Percentiles rank a stretch among this genome's conserved stretches.
These are phyloP conservation scores for Clarias platycephalus DNA, from an alignment of 2,797 vertebrate species.

Conservation along the genomic window DNA sequence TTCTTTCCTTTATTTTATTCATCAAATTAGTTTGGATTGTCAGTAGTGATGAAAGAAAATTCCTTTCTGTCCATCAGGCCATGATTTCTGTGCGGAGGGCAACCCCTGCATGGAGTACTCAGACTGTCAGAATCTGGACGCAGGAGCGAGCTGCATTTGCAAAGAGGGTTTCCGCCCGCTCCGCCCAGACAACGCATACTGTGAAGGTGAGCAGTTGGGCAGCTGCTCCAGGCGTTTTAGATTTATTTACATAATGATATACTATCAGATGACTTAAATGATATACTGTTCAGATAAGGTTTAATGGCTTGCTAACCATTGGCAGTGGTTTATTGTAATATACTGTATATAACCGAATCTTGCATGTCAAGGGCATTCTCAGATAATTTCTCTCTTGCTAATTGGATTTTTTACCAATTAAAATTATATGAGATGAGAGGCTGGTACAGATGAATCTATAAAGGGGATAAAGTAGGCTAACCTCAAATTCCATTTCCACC, in stretches of 20 bases:
- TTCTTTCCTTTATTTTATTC: background rate
- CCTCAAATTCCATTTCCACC: constrained; percentile 38
- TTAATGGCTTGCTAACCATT: background rate
- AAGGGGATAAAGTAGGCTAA: constrained; percentile 27
- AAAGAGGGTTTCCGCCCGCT: constrained; percentile 91
- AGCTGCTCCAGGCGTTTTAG: background rate
- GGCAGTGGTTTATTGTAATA: background rate
- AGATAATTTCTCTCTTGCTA: constrained; percentile 15
- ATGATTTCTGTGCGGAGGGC: constrained; percentile 92
- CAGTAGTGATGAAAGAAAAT: constrained; percentile 5
- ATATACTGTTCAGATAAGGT: background rate
- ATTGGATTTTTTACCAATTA: constrained; percentile 31
- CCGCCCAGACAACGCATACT: constrained; percentile 92
- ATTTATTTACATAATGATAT: background rate
- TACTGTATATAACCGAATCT: constrained; percentile 8
- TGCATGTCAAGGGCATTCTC: constrained; percentile 12
- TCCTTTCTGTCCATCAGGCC: constrained; percentile 72
- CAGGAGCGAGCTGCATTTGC: constrained; percentile 87
- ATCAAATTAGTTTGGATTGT: background rate
- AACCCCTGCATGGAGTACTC: constrained; percentile 90
- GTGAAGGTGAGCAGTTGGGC: constrained; percentile 80
- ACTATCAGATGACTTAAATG: background rate
- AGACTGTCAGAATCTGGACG: constrained; percentile 89
- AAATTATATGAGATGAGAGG: constrained; percentile 8
- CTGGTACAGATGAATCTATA: constrained; percentile 19